A percentile compares a stretch with the other conserved stretches of the same genome.
Conservation (phyloP, 2,113 vertebrate genomes). For the Micronycteris hirsuta region DNA sequence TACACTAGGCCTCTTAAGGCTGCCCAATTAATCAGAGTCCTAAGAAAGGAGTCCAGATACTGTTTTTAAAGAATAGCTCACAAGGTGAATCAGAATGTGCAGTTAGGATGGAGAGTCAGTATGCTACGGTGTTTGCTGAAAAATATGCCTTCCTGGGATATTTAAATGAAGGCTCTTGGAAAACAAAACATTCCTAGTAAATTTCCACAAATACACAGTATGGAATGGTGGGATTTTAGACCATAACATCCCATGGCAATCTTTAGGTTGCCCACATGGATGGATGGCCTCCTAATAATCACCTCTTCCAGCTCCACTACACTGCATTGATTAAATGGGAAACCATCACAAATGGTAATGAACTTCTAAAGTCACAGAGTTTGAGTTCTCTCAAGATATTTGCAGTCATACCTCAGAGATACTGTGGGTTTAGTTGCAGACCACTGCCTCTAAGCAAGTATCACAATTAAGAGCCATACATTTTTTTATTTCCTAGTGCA, state of each 20-base stretch:
- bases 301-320: fast-evolving
- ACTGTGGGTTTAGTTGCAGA: background rate
- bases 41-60: background rate
- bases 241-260: background rate
- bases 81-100: background rate
- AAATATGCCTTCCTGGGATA: background rate
- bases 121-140: background rate
- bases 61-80: background rate
- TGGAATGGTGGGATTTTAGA: no score
- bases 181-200: background rate
- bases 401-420: background rate
- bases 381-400: background rate
- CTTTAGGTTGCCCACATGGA: no score
- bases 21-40: background rate
- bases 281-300: fast-evolving
- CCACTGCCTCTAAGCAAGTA: background rate
- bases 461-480: background rate
- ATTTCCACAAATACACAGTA: background rate
- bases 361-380: background rate
- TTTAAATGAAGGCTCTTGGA: background rate
- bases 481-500: background rate
- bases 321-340: background rate
- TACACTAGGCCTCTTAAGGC: background rate
- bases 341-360: fast-evolving
- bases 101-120: background rate